Base-by-base conservation (phyloP, 53 echinoderm and acorn worm genomes). In the Apostichopus leukothele region DNA sequence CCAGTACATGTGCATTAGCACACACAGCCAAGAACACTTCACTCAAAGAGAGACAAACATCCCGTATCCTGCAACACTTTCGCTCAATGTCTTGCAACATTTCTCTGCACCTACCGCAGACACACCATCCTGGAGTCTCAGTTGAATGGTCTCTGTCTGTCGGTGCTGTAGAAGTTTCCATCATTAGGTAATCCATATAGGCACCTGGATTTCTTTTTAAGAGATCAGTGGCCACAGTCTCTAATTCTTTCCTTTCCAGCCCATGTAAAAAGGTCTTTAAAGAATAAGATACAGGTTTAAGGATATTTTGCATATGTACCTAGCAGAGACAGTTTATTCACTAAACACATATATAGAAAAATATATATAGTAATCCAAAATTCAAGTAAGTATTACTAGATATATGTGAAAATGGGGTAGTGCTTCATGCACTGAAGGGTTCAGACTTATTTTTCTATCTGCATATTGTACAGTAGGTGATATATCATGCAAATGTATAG, bases 201-300 rank as follows among this genome's bases (percentile, higher is more conserved):
- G 83, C 60, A 7, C 83, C 83, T 16, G 83, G 83, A 53, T 55
- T 81, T 19, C 83, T 53, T 16, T 18, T 54, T 21, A 81, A 57
- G 13, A 81, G 55, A 13, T 81, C 83, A 14, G 55, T 5, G 18
- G 60, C 57, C 8, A 53, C 20, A 5, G 8, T 57, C n/a, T 81
- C 83, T 14, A 81, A 20, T 13, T 53, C 83, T 7, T 81, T 50
- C n/a, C 83, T 81, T 5, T 52, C 83, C 13, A 81, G 83, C 5
- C 21, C 83, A 8, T 14, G 78, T 20, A 74, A 14, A 25, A 74
- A 74, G 57, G 57, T 39, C 39, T 39, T 3, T 39, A 39, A 39
- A 39, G 39, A 39, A 39, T 39, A 39, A 39, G 39, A 39, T 3
- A 39, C 2, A 39, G 39, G 39, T 39, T 39, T 39, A 39, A 39